phyloP scores from a whole-genome alignment of 2,888 invertebrate genomes.

The Tenthredo distinguenda region DNA sequence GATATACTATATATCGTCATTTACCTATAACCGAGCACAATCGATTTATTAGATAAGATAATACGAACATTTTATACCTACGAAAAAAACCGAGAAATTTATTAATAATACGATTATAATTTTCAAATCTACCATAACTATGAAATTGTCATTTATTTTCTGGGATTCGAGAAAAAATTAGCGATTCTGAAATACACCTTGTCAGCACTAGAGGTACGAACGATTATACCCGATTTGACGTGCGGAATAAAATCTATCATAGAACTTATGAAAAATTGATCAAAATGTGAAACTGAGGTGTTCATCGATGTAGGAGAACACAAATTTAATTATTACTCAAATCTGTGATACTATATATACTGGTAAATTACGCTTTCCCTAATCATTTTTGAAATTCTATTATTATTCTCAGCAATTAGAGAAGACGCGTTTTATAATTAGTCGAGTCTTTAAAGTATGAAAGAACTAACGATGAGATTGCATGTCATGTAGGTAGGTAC shows the following conservation, averaged over 20 bases:
- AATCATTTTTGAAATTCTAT: background rate
- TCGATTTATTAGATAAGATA: background rate
- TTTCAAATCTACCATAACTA: background rate
- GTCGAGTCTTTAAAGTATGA: background rate
- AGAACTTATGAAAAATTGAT: too few species aligned
- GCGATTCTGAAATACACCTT: background rate
- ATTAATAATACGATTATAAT: background rate
- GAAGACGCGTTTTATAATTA: background rate
- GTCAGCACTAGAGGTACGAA: background rate
- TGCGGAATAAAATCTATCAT: background rate
- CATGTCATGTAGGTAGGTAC: background rate
- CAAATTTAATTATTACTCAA: too few species aligned
- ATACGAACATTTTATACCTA: background rate
- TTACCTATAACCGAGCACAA: background rate
- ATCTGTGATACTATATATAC: background rate
- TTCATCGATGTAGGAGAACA: too few species aligned
- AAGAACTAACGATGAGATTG: background rate
- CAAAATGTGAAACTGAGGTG: too few species aligned
- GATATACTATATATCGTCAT: background rate
- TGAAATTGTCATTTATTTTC: background rate
- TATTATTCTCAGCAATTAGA: background rate
- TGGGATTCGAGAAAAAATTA: background rate
- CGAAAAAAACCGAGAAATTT: background rate
- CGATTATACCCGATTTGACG: background rate
- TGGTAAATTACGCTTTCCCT: background rate